Base-by-base conservation (phyloP, 2,113 vertebrate species). In the Barbus barbus region DNA sequence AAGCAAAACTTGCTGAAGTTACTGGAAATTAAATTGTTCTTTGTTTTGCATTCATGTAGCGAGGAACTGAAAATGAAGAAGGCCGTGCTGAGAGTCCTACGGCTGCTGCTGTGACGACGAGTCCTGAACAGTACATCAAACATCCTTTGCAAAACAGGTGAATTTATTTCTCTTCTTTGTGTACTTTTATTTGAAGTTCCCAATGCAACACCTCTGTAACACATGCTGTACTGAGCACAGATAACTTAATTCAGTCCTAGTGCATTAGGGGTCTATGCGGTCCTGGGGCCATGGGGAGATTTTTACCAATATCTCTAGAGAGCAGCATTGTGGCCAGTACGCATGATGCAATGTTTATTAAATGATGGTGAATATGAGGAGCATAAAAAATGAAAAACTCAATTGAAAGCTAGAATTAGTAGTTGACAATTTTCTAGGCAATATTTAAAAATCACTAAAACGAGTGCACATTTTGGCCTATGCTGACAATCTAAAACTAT, bases 131-230 rank as follows among this genome's bases (percentile, higher is more conserved):
- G 86, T 94, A 95, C 83, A 87, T 95, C 87, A 95, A 95, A 87
- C 94, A 95, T 85, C 94, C 94, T 73, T 90, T 95, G 91, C 94
- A 95, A 91, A 94, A 95, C 93, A 94, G 86, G 94, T 95, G 91
- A 89, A 75, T 75, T 16, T 4, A 18, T 5, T 31, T 2, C 3
- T 51, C 24, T 46, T 46, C 38, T 51, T 31, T 75, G 24, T 18
- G 13, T 88, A 36, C 3, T 18, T 69, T 6, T 7, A 84, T 14
- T 16, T 38, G 36, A 69, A n/a, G 5, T n/a, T 53, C 18, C 13
- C 20, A 48, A 16, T 12, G 33, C 18, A 36, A 36, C 31, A 11
- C 65, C 9, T 69, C 31, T 22, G 18, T 22, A 36, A 3, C 9
- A 36, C 18, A 38, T 69, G 65, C 20, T 13, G 20, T 13, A 78